A percentile compares a stretch with the other conserved stretches of the same genome.
Evolutionary conservation across 2,888 invertebrate genomes (phyloP).

Genomic region (Scaptomyza parva): DNA sequence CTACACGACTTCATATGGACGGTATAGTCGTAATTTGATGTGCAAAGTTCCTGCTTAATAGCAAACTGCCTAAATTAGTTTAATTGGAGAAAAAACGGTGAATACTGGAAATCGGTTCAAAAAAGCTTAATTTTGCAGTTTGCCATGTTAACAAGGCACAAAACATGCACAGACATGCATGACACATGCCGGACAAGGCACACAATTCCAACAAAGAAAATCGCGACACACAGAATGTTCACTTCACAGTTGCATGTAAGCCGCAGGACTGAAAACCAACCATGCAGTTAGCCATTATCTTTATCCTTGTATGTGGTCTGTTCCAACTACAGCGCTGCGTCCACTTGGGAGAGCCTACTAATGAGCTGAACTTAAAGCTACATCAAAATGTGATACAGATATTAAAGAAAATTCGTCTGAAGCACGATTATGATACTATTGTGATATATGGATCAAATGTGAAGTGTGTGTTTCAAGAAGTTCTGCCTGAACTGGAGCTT

Average conservation of each 20-base stretch:
- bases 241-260: slow-evolving; percentile 41
- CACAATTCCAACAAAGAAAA: background rate
- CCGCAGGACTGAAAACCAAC: slow-evolving; percentile 6
- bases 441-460: background rate
- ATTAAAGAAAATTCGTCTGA: slow-evolving; percentile 31
- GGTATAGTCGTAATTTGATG: no score
- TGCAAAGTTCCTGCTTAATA: no score
- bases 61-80: no score
- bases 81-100: no score
- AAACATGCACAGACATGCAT: background rate
- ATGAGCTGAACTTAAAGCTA: background rate
- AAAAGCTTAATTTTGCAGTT: no score
- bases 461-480: background rate
- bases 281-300: slow-evolving; percentile 20
- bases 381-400: slow-evolving; percentile 8
- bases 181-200: no score
- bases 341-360: background rate
- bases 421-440: slow-evolving; percentile 32
- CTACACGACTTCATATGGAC: no score
- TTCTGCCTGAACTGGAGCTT: background rate
- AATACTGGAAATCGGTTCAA: no score
- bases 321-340: slow-evolving; percentile 12
- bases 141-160: background rate
- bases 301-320: slow-evolving; percentile 7
- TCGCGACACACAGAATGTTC: background rate